A percentile compares a stretch with the other conserved stretches of the same genome.
phyloP scores from a whole-genome alignment of 2,113 vertebrate species.

The Indri indri region DNA sequence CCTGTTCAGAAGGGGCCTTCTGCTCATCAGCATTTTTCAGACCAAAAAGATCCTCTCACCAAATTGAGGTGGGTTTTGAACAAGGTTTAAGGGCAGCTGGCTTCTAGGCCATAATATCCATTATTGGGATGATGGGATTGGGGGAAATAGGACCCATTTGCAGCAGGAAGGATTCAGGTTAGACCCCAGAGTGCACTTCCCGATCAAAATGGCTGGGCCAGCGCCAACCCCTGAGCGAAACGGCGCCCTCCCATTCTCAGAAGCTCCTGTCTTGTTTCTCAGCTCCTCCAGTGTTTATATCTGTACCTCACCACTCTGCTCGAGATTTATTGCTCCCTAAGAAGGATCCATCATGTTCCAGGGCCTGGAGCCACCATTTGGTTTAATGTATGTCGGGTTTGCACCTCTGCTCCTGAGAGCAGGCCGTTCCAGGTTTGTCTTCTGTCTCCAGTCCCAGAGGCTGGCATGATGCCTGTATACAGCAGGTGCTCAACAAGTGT shows the following conservation, averaged over 20 bases:
- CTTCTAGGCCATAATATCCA: background rate
- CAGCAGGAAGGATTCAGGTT: background rate
- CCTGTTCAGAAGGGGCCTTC: background rate
- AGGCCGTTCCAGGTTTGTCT: background rate
- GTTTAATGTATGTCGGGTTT: accelerated
- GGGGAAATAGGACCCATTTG: background rate
- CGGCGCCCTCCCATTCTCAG: background rate
- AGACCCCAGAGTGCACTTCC: background rate
- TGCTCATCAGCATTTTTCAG: background rate
- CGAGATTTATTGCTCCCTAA: accelerated
- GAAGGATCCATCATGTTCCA: background rate
- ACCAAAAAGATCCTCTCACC: background rate
- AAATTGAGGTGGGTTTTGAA: background rate
- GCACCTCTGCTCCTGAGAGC: background rate
- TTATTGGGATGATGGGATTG: accelerated
- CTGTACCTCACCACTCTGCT: background rate
- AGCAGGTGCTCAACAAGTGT: background rate
- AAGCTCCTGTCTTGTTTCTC: background rate
- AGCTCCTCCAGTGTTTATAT: accelerated
- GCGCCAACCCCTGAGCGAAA: background rate
- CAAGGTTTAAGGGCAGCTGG: background rate
- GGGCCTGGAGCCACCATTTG: accelerated
- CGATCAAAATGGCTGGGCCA: background rate
- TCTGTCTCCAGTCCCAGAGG: background rate
- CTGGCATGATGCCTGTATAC: accelerated